phyloP scores from a whole-genome alignment of 2,113 vertebrate genomes.

The Delphinus delphis region DNA sequence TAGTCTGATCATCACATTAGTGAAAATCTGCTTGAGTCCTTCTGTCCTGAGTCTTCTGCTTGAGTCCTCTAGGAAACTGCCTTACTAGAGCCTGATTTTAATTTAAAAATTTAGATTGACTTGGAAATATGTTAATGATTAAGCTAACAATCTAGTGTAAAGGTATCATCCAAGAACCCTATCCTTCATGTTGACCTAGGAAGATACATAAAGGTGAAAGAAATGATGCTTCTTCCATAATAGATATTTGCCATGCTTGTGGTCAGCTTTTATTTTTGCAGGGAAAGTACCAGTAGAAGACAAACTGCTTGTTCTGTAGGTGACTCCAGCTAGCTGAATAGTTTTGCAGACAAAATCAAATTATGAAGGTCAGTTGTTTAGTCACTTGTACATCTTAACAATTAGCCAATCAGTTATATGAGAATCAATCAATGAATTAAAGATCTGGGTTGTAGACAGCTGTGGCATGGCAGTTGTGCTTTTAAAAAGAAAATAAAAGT shows the following conservation, averaged over 20 bases:
- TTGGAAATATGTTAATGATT: not conserved
- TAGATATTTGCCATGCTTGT: not conserved
- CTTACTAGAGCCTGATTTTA: not conserved
- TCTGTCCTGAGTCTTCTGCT: not conserved
- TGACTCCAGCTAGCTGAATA: not conserved
- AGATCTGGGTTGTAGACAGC: not conserved
- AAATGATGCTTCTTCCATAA: not conserved
- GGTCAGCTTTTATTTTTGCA: not conserved
- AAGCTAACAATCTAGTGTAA: not conserved
- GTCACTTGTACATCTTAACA: not conserved
- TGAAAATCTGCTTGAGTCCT: not conserved
- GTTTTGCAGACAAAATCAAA: slow-evolving; percentile 20
- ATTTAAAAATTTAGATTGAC: not conserved
- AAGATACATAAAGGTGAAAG: not conserved
- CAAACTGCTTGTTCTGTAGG: not conserved
- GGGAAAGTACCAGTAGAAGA: not conserved
- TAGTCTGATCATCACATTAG: not conserved
- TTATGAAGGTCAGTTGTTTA: not conserved
- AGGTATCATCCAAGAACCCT: not conserved
- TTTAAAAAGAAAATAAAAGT: not conserved
- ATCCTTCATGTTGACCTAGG: not conserved
- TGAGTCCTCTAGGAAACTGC: not conserved
- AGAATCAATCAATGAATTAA: not conserved
- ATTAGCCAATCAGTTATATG: not conserved
- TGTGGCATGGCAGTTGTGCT: not conserved